Evolutionary conservation across 2,113 vertebrate genomes (phyloP), one percentile per base, ranked within the genome.

Genomic region (Microcebus griseorufus): DNA sequence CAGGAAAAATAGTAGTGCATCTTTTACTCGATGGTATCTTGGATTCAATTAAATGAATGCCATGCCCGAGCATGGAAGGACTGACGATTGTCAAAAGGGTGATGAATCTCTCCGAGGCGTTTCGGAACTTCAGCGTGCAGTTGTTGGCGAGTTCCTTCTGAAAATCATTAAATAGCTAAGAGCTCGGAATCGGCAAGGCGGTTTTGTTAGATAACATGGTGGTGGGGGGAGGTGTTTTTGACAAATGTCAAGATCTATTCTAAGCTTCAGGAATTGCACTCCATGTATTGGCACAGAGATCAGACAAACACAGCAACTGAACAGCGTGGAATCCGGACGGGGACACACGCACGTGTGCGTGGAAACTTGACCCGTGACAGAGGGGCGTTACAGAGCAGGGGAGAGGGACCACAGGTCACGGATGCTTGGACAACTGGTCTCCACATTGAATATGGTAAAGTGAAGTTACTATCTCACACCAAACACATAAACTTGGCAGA

Each of bases 311-410:
- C 10, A 72, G n/a, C 6, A 0, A 13, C 1, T 1, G 27, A 16
- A 37, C 16, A 2, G 27, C n/a, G 6, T 1, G 10, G 39, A 76
- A 58, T 45, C 70, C 53, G 13, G 65, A 82, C 42, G 9, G 16
- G 0, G 6, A 42, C 51, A 76, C 25, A 8, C 3, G 0, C 25
- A 6, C 3, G 0, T 23, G 2, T 4, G 1, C 65, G 0, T 0
- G 48, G 83, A 80, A 48, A 84, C 89, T 10, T 58, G 27, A 75
- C 10, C 53, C 67, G 0, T 3, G 93, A 55, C 29, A 9, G 45
- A 18, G 39, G 27, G 1, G 0, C 6, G 3, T 29, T 6, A 5
- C 1, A 4, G 42, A 34, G 39, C 53, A 29, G 27, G 1, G 39
- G 34, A 34, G 25, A 48, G 29, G 69, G 25, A 10, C 39, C 2